Percentiles rank a stretch among this genome's conserved stretches.
Conservation (phyloP, 2,113 vertebrate genomes). For the Labrus mixtus region DNA sequence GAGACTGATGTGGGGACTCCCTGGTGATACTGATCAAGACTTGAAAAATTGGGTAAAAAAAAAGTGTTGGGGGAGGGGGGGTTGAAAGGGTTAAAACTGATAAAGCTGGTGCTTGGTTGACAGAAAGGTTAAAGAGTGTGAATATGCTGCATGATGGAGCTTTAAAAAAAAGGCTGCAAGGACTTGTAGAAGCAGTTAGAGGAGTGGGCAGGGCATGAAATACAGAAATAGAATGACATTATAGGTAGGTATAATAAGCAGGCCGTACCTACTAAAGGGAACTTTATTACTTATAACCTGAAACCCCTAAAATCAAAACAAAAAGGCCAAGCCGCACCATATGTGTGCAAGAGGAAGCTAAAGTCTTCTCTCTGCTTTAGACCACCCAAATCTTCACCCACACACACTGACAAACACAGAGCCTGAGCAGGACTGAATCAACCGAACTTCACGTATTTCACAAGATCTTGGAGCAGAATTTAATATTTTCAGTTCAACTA, state of each 20-base stretch:
- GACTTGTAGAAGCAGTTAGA: conserved; percentile 33
- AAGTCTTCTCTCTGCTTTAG: conserved; percentile 72
- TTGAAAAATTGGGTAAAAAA: conserved; percentile 8
- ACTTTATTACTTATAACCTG: conserved; percentile 84
- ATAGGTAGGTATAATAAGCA: conserved; percentile 86
- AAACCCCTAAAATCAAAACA: conserved; percentile 86
- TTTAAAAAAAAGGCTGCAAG: conserved; percentile 58
- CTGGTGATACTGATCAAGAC: conserved; percentile 59
- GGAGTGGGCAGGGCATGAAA: conserved; percentile 32
- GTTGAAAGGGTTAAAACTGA: conserved; percentile 14
- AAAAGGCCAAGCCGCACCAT: conserved; percentile 83
- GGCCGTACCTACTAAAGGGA: conserved; percentile 82
- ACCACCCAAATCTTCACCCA: conserved; percentile 86
- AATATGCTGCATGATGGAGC: conserved; percentile 12
- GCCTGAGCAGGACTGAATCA: conserved; percentile 61
- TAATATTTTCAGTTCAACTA: conserved; percentile 59
- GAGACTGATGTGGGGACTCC: conserved; percentile 70
- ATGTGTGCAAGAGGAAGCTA: conserved; percentile 82
- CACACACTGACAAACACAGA: conserved; percentile 75
- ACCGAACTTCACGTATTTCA: conserved; percentile 62
- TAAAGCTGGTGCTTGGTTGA: conserved; percentile 21
- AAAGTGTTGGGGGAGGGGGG: not conserved
- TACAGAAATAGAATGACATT: conserved; percentile 80
- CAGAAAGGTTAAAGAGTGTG: conserved; percentile 19
- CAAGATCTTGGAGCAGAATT: conserved; percentile 50